phyloP scores from a whole-genome alignment of 2,888 invertebrate genomes.

The Tuberolachnus salignus region DNA sequence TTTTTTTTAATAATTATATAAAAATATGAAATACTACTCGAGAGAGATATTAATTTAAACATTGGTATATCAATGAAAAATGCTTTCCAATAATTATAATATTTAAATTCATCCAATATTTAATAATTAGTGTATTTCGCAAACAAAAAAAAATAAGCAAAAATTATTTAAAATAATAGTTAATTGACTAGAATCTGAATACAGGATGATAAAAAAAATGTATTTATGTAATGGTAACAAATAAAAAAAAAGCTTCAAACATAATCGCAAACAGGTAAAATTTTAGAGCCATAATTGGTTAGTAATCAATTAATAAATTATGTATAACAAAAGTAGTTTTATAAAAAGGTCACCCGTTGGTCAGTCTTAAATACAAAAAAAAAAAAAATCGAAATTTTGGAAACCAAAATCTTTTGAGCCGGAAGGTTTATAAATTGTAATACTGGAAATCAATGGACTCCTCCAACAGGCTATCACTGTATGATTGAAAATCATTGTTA shows the following conservation, averaged over 20 bases:
- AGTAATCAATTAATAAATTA: slow-evolving; percentile 18
- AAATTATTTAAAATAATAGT: slow-evolving; percentile 36
- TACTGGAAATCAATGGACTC: slow-evolving; percentile 53
- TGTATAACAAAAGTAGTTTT: slow-evolving; percentile 15
- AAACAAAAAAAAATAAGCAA: slow-evolving; percentile 32
- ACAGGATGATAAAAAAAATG: slow-evolving; percentile 42
- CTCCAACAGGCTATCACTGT: slow-evolving; percentile 48
- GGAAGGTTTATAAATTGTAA: slow-evolving; percentile 50
- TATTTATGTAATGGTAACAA: slow-evolving; percentile 47
- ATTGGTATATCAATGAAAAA: slow-evolving; percentile 9
- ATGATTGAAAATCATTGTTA: slow-evolving; percentile 51
- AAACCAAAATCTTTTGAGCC: slow-evolving; percentile 45
- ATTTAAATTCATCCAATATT: slow-evolving; percentile 34
- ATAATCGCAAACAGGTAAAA: slow-evolving; percentile 25
- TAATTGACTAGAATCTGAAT: slow-evolving; percentile 51
- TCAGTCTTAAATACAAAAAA: slow-evolving; percentile 45
- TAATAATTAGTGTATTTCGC: slow-evolving; percentile 34
- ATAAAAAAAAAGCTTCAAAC: slow-evolving; percentile 46
- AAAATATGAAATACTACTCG: slow-evolving; percentile 52
- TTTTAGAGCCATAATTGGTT: slow-evolving; percentile 13
- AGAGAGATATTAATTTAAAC: slow-evolving; percentile 33
- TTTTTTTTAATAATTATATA: slow-evolving; percentile 37
- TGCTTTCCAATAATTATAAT: slow-evolving; percentile 42
- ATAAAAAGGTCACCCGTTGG: slow-evolving; percentile 44
- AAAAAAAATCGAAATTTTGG: slow-evolving; percentile 37